Evolutionary conservation across 2,888 invertebrate species (phyloP), one percentile per base, ranked within the genome.

Genomic region (Thysanoteuthis rhombus): DNA sequence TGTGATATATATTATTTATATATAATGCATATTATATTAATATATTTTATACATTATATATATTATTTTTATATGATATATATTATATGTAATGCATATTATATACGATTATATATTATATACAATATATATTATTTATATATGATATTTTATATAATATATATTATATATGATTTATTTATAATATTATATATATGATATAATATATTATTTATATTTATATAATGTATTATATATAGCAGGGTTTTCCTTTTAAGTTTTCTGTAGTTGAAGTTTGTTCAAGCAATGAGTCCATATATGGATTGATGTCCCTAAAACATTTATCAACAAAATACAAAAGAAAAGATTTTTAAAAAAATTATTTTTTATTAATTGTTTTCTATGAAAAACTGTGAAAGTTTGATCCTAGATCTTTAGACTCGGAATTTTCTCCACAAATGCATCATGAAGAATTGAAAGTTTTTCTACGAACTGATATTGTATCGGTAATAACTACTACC

Each of bases 391-490:
- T n/a, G 10, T n/a, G n/a, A 75, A 75, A n/a, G 75, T 75, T 75
- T 75, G n/a, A n/a, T n/a, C 75, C 16, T 75, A 75, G 75, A 1
- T 32, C 25, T n/a, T n/a, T 75, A 75, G 75, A 75, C n/a, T 25
- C 12, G 12, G 12, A n/a, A 75, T n/a, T 75, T 75, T 75, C 75
- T 75, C n/a, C n/a, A n/a, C n/a, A 75, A 75, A 28, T 52, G 52
- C 52, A 52, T 52, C 52, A 52, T 52, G 40, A 90, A 90, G 39
- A 28, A 90, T 19, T 90, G 8, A 90, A 90, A 90, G 38, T 36
- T 90, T n/a, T 90, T 90, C 90, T 90, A 90, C 90, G 25, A 90
- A 39, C 25, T 39, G 90, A 40, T 90, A 90, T 90, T 90, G 38
- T 3, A 32, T 90, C 39, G 38, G 39, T 38, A 38, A 32, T 22